Conservation (phyloP, 2,113 vertebrate species). For the Suricata suricatta region DNA sequence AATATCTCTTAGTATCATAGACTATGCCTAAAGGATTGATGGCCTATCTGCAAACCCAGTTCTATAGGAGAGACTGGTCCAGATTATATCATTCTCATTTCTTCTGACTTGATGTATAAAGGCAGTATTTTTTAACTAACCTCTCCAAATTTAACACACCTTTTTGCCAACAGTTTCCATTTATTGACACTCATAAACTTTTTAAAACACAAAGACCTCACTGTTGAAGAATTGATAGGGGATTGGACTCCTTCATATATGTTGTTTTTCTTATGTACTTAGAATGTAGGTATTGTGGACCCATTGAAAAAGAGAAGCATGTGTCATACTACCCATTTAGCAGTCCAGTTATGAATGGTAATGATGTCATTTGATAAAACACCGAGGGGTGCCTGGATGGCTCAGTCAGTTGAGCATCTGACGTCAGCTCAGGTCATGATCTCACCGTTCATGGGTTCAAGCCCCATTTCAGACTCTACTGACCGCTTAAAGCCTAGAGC, state of each 20-base stretch:
- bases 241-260: neutral
- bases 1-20: neutral
- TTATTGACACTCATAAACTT: neutral
- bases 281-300: neutral
- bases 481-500: too few relatives aligned
- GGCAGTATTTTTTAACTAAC: neutral
- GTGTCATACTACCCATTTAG: neutral
- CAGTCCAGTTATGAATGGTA: neutral
- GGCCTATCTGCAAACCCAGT: neutral
- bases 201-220: neutral
- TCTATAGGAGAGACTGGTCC: neutral
- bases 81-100: neutral
- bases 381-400: too few relatives aligned
- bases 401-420: too few relatives aligned
- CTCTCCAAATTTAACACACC: neutral
- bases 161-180: neutral
- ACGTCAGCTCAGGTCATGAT: too few relatives aligned
- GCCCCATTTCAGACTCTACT: too few relatives aligned
- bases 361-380: neutral
- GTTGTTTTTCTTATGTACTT: neutral
- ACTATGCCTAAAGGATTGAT: neutral
- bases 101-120: neutral
- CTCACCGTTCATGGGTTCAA: too few relatives aligned
- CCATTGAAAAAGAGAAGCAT: neutral
- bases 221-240: neutral